Base-by-base conservation (phyloP, 2,797 vertebrate species). In the Echeneis naucrates region DNA sequence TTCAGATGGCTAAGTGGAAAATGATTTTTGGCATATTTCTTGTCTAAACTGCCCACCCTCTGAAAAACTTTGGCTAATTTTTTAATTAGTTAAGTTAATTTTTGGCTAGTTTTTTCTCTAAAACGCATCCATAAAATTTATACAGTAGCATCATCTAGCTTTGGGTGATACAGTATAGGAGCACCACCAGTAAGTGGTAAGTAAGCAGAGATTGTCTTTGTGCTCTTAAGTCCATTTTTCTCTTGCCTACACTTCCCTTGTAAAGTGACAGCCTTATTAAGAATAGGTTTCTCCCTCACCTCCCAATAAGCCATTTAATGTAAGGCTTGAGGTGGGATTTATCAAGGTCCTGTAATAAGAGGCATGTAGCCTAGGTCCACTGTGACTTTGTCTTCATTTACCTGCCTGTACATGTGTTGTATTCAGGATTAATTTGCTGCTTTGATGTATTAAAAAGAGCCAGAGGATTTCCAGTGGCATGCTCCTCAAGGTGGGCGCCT, bases 301-400 rank as follows among this genome's bases (percentile, higher is more conserved):
- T 91, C 89, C 88, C 79, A 90, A 87, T 91, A 90, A 93, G 84
- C 84, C 85, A 92, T 93, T 93, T 91, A n/a, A n/a, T n/a, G 87
- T 90, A 87, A 81, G 67, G 87, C 87, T 90, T 24, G 83, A 87
- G 89, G 86, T 90, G 78, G 82, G 88, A 87, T 94, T 94, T 83
- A 93, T 94, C 90, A 93, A 74, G 80, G 74, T 56, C 71, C 83
- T 90, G 90, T 90, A 94, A 92, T 92, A 91, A 92, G 86, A 83
- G 75, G 72, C 87, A 85, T 73, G 87, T 83, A 81, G 78, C 87
- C 88, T 26, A 0, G 77, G 81, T 89, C 84, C 89, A 64, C 82
- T 75, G 86, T 88, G 84, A 83, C 88, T 95, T 94, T 93, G 91
- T 94, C 92, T 94, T 94, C 92, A 95, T 95, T 94, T 94, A 92